Evolutionary conservation across 2,888 invertebrate genomes (phyloP).

Genomic region (Ctena decussata): DNA sequence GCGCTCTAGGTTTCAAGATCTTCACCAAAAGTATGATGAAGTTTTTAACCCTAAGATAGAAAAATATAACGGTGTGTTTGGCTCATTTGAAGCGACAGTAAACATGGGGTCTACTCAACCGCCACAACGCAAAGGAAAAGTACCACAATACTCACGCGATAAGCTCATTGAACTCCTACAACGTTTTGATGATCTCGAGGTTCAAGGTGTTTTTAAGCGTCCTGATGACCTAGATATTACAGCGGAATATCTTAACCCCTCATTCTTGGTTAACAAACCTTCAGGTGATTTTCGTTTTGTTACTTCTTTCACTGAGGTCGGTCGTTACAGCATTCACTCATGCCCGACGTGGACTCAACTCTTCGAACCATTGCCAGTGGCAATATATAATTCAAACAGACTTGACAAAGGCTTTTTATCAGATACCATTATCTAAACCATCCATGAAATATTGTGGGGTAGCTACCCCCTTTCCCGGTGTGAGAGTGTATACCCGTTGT

Average conservation of each 20-base stretch:
- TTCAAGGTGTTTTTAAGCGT: conserved; percentile 54
- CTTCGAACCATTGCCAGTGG: conserved; percentile 63
- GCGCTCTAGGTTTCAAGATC: conserved; percentile 11
- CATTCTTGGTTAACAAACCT: conserved; percentile 55
- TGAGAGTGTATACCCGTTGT: conserved; percentile 57
- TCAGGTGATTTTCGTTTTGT: conserved; percentile 57
- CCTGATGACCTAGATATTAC: conserved; percentile 62
- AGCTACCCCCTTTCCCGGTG: conserved; percentile 60
- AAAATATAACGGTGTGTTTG: conserved; percentile 66
- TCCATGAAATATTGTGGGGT: conserved; percentile 66
- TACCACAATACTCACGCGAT: conserved; percentile 66
- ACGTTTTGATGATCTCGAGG: conserved; percentile 68
- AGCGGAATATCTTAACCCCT: conserved; percentile 62
- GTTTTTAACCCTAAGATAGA: conserved; percentile 55
- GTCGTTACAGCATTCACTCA: conserved; percentile 59
- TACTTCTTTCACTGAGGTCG: conserved; percentile 61
- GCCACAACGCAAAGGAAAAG: conserved; percentile 66
- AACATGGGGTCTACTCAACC: conserved; percentile 71
- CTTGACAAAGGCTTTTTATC: conserved; percentile 67
- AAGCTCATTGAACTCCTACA: conserved; percentile 59
- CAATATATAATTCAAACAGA: conserved; percentile 66
- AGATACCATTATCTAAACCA: conserved; percentile 56
- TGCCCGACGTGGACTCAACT: conserved; percentile 56
- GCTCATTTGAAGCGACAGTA: conserved; percentile 64
- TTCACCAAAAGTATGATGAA: conserved; percentile 38